Evolutionary conservation across 2,113 vertebrate genomes (phyloP).

Genomic region (Forbesichthys papilliferus): DNA sequence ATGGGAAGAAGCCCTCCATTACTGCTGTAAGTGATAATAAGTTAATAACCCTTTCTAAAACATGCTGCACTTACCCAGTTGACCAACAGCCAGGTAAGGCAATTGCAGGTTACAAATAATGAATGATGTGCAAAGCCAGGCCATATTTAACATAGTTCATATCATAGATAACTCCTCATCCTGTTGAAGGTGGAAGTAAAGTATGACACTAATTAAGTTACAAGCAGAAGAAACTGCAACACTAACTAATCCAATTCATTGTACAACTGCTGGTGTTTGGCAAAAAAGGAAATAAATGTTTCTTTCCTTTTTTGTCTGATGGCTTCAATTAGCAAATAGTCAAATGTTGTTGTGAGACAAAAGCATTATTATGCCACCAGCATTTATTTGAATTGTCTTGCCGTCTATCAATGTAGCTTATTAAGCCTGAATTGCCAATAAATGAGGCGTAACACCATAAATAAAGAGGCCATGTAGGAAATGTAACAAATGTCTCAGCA

Average conservation of each 20-base stretch:
- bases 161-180: too few species aligned
- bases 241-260: too few species aligned
- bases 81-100: too few species aligned
- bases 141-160: too few species aligned
- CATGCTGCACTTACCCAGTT: too few species aligned
- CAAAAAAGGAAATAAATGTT: neutral
- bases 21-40: slow-evolving; percentile 84
- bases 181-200: too few species aligned
- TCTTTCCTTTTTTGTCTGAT: neutral
- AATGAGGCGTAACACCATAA: slow-evolving; percentile 5
- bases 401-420: neutral
- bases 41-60: too few species aligned
- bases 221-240: too few species aligned
- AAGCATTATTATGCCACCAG: neutral
- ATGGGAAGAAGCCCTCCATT: slow-evolving; percentile 98
- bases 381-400: neutral
- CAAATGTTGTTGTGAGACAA: neutral
- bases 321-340: neutral
- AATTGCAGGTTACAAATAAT: too few species aligned
- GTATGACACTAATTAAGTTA: too few species aligned
- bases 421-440: neutral
- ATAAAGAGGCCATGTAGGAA: slow-evolving; percentile 17
- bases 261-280: neutral
- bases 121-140: too few species aligned
- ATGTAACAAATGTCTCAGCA: slow-evolving; percentile 46